Conservation (phyloP, 2,113 vertebrate genomes). For the Oplegnathus fasciatus region DNA sequence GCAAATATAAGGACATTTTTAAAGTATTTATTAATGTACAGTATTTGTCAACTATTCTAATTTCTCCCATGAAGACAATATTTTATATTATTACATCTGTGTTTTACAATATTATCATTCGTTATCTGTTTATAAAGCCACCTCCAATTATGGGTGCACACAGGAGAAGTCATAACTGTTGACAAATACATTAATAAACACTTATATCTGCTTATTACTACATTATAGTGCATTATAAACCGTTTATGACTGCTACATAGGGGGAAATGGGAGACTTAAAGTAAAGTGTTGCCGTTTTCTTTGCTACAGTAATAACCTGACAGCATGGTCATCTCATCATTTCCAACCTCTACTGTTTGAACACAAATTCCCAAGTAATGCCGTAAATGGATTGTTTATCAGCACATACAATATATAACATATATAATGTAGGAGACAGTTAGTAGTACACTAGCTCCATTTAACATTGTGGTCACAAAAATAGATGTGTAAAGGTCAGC, state of each 20-base stretch:
- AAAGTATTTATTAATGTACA: neutral
- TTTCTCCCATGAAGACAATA: neutral
- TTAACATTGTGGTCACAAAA: neutral
- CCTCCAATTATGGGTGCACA: neutral
- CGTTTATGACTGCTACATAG: neutral
- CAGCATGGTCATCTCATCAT: neutral
- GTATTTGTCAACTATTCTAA: neutral
- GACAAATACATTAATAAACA: neutral
- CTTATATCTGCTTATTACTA: neutral
- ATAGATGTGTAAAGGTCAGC: neutral
- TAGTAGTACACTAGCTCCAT: neutral
- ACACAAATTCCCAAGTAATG: neutral
- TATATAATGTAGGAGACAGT: neutral
- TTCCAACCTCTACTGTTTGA: neutral
- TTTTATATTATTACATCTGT: neutral
- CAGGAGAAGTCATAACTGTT: neutral
- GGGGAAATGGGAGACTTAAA: neutral
- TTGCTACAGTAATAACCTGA: too few relatives aligned
- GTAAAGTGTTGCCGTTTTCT: too few relatives aligned
- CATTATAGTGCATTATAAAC: neutral
- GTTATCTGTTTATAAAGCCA: neutral
- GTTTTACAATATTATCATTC: neutral
- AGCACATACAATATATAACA: neutral
- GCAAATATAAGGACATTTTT: neutral
- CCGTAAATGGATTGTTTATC: neutral